These are phyloP conservation scores for Drosophila tripunctata DNA, from an alignment of 2,888 invertebrate genomes.

Conservation along the genomic window DNA sequence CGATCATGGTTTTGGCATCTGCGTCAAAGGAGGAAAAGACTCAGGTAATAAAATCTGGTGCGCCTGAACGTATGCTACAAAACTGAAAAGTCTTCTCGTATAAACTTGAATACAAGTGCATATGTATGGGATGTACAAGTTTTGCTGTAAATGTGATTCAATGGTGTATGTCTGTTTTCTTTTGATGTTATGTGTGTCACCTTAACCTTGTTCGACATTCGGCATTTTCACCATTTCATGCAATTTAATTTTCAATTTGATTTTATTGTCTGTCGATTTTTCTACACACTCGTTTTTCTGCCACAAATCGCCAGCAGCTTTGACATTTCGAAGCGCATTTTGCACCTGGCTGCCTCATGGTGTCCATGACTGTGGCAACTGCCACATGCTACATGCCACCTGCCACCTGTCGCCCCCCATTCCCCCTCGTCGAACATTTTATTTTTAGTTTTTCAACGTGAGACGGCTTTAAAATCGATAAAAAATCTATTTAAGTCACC, in stretches of 20 bases:
- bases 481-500: constrained; percentile 72
- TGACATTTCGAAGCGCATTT: constrained; percentile 75
- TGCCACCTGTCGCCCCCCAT: constrained; percentile 15
- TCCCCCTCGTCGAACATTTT: constrained; percentile 43
- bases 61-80: constrained; percentile 6
- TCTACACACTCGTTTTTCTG: constrained; percentile 20
- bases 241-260: constrained; percentile 73
- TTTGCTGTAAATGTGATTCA: constrained; percentile 20
- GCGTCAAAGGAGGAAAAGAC: constrained; percentile 96
- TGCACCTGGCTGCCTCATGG: constrained; percentile 56
- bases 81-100: neutral
- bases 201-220: constrained; percentile 9
- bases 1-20: constrained; percentile 95
- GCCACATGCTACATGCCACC: constrained; percentile 1
- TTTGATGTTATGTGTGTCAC: constrained; percentile 32
- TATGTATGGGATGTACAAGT: neutral
- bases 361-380: constrained; percentile 7
- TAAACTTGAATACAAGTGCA: neutral
- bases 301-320: constrained; percentile 62
- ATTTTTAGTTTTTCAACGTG: constrained; percentile 72
- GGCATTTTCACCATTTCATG: constrained; percentile 44
- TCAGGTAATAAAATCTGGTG: constrained; percentile 88
- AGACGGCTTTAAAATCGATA: constrained; percentile 72
- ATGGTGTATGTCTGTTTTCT: constrained; percentile 33
- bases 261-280: constrained; percentile 54